Conservation (phyloP, 1,140 invertebrate species). For the Pinna nobilis region DNA sequence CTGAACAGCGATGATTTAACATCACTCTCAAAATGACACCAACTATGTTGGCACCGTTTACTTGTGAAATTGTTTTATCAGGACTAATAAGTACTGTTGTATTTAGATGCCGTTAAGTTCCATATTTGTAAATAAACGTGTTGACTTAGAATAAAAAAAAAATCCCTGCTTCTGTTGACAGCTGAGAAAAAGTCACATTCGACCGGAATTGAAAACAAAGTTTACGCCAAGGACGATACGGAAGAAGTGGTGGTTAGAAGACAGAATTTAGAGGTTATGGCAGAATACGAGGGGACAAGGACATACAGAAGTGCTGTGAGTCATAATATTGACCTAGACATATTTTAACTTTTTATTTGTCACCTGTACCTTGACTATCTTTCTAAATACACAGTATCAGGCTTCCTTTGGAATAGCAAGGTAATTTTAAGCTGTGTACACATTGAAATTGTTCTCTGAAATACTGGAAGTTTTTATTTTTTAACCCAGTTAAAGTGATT, state of each 20-base stretch:
- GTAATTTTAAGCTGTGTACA: neutral
- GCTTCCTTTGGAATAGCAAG: neutral
- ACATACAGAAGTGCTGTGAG: constrained; percentile 46
- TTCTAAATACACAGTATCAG: neutral
- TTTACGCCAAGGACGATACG: neutral
- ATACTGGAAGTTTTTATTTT: too few relatives aligned
- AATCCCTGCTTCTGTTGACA: constrained; percentile 1
- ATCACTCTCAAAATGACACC: too few relatives aligned
- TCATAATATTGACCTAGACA: neutral
- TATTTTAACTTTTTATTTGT: neutral
- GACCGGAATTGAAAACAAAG: neutral
- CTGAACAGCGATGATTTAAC: too few relatives aligned
- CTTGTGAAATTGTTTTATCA: too few relatives aligned
- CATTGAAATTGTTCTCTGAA: neutral
- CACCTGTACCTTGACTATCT: neutral
- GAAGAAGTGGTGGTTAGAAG: constrained; percentile 14
- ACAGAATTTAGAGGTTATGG: constrained; percentile 36
- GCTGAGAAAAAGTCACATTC: constrained; percentile 4
- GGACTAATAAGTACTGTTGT: too few relatives aligned
- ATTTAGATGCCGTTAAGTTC: too few relatives aligned
- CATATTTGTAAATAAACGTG: too few relatives aligned
- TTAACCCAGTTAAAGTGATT: too few relatives aligned
- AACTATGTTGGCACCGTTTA: too few relatives aligned
- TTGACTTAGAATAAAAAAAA: too few relatives aligned
- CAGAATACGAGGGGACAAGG: constrained; percentile 36